A percentile compares a stretch with the other conserved stretches of the same genome.
Conservation (phyloP, 2,113 vertebrate genomes). For the Sitta europaea region DNA sequence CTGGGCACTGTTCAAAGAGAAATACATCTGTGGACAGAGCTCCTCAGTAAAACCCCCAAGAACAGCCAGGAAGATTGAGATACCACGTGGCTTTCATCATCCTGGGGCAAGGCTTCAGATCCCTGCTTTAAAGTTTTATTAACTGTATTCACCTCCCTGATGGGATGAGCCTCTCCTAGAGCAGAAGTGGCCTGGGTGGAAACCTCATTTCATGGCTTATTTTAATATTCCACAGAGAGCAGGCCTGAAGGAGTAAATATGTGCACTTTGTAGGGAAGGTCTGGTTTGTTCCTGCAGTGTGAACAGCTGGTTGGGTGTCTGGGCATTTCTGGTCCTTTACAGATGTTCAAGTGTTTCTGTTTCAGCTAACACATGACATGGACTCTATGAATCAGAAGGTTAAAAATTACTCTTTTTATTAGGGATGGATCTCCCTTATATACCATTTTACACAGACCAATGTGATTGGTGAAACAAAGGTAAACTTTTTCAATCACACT, state of each 20-base stretch:
- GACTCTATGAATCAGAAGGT: no score
- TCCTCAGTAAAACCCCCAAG: neutral
- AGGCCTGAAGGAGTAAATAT: neutral
- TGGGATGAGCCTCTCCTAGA: neutral
- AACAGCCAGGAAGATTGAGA: neutral
- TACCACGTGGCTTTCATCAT: neutral
- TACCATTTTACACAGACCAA: no score
- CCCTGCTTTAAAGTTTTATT: neutral
- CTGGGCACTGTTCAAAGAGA: neutral
- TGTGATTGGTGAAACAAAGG: no score
- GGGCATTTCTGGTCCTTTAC: neutral
- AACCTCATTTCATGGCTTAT: conserved; percentile 42
- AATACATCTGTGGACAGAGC: neutral
- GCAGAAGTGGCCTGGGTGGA: neutral
- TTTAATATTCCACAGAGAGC: conserved; percentile 25
- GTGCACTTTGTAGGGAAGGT: neutral
- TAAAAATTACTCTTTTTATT: no score
- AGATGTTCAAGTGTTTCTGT: no score
- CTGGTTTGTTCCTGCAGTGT: neutral
- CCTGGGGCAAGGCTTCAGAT: neutral
- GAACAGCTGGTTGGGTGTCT: conserved; percentile 6
- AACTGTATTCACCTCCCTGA: neutral
- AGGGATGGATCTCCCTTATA: no score
- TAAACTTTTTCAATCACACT: no score
- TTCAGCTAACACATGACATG: no score